Evolutionary conservation across 2,797 vertebrate genomes (phyloP).

Genomic region (Alectoris magna): DNA sequence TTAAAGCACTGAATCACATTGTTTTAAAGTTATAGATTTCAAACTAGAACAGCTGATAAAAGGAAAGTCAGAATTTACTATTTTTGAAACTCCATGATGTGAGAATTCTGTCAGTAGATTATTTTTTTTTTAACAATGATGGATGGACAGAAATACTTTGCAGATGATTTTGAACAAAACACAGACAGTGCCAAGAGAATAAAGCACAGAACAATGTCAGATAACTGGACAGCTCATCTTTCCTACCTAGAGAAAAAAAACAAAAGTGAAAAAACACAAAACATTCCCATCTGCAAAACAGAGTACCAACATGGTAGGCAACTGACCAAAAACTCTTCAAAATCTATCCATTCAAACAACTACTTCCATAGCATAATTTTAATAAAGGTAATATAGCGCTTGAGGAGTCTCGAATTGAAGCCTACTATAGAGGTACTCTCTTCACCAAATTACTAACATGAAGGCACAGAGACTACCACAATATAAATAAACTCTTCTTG

Average conservation of each 20-base stretch:
- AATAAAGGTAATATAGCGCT: not conserved
- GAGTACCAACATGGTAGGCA: not conserved
- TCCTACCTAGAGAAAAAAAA: not conserved
- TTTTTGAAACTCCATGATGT: not conserved
- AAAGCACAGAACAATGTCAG: not conserved
- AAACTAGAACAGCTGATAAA: not conserved
- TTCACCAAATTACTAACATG: not conserved
- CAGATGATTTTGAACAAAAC: not conserved
- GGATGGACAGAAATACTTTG: not conserved
- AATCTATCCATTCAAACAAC: not conserved
- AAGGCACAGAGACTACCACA: not conserved
- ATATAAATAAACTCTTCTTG: not conserved
- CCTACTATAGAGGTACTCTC: not conserved
- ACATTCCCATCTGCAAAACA: not conserved
- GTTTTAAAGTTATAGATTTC: not conserved
- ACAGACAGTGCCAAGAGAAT: not conserved
- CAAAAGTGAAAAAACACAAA: not conserved
- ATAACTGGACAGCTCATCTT: not conserved
- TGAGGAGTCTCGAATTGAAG: not conserved
- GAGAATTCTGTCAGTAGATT: not conserved
- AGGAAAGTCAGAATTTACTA: not conserved
- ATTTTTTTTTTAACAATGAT: not conserved
- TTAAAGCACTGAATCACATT: not conserved
- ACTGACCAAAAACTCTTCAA: not conserved
- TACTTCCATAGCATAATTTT: not conserved